Evolutionary conservation across 2,113 vertebrate species (phyloP).

Genomic region (Numida meleagris): DNA sequence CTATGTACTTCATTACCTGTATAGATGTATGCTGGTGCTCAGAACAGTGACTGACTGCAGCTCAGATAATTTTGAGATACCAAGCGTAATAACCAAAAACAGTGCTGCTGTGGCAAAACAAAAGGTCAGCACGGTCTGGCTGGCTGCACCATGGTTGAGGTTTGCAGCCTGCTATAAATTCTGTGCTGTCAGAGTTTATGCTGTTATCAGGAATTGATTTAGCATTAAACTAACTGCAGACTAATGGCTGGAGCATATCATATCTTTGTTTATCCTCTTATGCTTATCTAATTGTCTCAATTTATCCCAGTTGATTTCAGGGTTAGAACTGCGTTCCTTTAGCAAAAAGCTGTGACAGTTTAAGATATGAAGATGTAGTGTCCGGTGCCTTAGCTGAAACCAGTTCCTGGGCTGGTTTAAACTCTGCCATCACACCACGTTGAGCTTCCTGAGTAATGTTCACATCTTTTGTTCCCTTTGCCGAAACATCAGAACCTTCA

Average conservation of each 20-base stretch:
- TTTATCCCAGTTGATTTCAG: slow-evolving; percentile 2
- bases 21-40: not conserved
- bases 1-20: not conserved
- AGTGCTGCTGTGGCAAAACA: fast-evolving
- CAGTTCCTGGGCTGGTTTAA: not conserved
- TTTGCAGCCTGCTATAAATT: not conserved
- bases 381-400: not conserved
- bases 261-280: slow-evolving; percentile 40
- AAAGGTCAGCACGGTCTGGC: not conserved
- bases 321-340: not conserved
- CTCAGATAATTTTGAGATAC: not conserved
- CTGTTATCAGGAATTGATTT: slow-evolving; percentile 56
- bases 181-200: not conserved
- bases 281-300: slow-evolving; percentile 6
- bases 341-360: slow-evolving; percentile 5
- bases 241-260: slow-evolving; percentile 36
- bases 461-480: not conserved
- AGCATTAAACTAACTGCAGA: slow-evolving; percentile 44
- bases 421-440: not conserved
- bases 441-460: not conserved
- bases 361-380: not conserved
- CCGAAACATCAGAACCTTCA: not conserved
- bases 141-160: not conserved
- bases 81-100: fast-evolving
- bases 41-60: not conserved